Evolutionary conservation across 2,888 invertebrate species (phyloP).

Genomic region (Mesorhabditis spiculigera): DNA sequence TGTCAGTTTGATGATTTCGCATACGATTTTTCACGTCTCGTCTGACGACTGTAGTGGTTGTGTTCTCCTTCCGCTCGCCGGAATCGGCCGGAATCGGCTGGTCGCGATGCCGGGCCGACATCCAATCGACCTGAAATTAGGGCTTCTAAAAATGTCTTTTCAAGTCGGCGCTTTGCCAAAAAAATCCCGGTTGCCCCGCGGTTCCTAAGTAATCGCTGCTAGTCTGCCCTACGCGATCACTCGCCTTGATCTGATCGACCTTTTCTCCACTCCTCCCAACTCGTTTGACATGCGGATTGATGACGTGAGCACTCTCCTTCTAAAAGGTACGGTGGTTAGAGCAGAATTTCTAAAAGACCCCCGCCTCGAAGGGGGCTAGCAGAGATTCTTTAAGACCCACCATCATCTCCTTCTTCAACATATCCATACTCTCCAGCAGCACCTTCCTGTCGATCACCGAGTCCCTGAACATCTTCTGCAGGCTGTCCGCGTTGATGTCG

Average conservation of each 20-base stretch:
- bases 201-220: background rate
- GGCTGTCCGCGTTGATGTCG: constrained; percentile 45
- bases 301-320: constrained; percentile 13
- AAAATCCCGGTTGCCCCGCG: background rate
- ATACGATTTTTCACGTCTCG: background rate
- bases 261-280: constrained; percentile 33
- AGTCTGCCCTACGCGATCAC: background rate
- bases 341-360: too few relatives aligned
- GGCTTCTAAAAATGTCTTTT: background rate
- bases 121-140: constrained; percentile 46
- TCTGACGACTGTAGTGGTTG: constrained; percentile 8
- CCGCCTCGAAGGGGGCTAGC: too few relatives aligned
- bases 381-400: constrained; percentile 7
- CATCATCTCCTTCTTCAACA: constrained; percentile 39
- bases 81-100: constrained; percentile 23
- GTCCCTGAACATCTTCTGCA: constrained; percentile 56
- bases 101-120: constrained; percentile 39
- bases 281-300: constrained; percentile 17
- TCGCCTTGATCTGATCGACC: constrained; percentile 36
- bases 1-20: background rate
- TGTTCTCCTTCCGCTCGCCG: constrained; percentile 10
- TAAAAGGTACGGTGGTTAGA: constrained; percentile 7
- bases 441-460: constrained; percentile 52
- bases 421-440: constrained; percentile 46
- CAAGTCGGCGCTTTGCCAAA: background rate